phyloP scores from a whole-genome alignment of 1,140 invertebrate genomes.

The Gonatopus flavifemur region DNA sequence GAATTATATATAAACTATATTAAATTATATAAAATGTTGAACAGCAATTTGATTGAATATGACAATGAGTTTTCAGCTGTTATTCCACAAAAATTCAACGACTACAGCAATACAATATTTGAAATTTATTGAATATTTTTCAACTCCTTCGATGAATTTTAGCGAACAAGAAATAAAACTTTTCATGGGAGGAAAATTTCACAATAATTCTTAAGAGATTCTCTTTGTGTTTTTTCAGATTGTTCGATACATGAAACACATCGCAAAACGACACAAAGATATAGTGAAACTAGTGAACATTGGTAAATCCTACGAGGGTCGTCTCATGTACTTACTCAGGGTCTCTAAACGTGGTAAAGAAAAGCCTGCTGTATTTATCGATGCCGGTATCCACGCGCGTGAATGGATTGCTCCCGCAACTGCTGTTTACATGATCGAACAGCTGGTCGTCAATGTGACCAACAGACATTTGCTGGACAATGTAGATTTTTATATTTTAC shows the following conservation, averaged over 20 bases:
- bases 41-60: neutral
- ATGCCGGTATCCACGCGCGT: constrained; percentile 65
- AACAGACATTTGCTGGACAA: constrained; percentile 52
- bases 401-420: constrained; percentile 69
- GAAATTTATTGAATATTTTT: neutral
- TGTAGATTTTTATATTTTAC: constrained; percentile 70
- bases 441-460: constrained; percentile 53
- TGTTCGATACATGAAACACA: neutral
- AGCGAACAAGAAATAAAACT: too few species aligned
- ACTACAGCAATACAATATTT: neutral
- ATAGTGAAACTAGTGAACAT: constrained; percentile 43
- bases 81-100: neutral
- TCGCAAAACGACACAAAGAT: neutral
- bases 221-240: constrained; percentile 4
- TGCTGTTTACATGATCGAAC: constrained; percentile 65
- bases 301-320: constrained; percentile 47
- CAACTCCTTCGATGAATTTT: neutral
- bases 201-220: neutral
- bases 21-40: neutral
- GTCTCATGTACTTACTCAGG: constrained; percentile 44
- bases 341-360: constrained; percentile 33
- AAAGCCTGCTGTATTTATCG: constrained; percentile 50
- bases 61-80: neutral
- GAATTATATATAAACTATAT: too few species aligned
- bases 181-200: neutral